Base-by-base conservation (phyloP, 1,140 invertebrate species). In the Nymphalis io region DNA sequence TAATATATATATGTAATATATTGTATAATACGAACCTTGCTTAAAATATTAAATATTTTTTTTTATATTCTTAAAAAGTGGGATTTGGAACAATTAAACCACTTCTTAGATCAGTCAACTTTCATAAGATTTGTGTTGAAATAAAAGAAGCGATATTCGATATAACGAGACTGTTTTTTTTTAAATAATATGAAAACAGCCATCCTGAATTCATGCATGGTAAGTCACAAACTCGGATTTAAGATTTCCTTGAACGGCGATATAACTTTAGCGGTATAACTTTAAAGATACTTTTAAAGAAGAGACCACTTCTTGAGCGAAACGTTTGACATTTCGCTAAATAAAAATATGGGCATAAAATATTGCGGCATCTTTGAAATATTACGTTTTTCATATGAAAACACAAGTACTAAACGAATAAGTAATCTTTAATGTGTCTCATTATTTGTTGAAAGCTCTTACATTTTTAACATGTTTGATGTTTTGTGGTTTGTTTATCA, bases 271-370 rank as follows among this genome's bases (percentile, higher is more conserved):
- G 20, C 48, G 20, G 48, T 53, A 53, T n/a, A 53, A 53, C 8
- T 53, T 53, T 53, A 20, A 21, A 53, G 20, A 53, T 21, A 53
- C 48, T 53, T 23, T 23, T 1, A 20, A 21, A 53, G 11, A 20
- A 21, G 3, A 53, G 2, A 53, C 1, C 4, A 20, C 18, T 53
- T 53, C 20, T 53, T 20, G 11, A 21, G 20, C 51, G 20, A n/a
- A 53, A 21, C 51, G 20, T 53, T 53, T 53, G 51, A 53, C 51
- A 18, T 53, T 44, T 44, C 13, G 40, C 40, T 21, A 23, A 23
- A 53, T 18, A 53, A 53, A 53, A 53, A 21, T 53, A 53, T 53
- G n/a, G n/a, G 18, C 16, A 48, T 13, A 11, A 15, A 44, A n/a
- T 44, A 10, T 44, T 44, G 40, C 4, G 13, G 4, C 12, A 12